phyloP scores from a whole-genome alignment of 2,113 vertebrate genomes.

The Heterotilapia buettikoferi region DNA sequence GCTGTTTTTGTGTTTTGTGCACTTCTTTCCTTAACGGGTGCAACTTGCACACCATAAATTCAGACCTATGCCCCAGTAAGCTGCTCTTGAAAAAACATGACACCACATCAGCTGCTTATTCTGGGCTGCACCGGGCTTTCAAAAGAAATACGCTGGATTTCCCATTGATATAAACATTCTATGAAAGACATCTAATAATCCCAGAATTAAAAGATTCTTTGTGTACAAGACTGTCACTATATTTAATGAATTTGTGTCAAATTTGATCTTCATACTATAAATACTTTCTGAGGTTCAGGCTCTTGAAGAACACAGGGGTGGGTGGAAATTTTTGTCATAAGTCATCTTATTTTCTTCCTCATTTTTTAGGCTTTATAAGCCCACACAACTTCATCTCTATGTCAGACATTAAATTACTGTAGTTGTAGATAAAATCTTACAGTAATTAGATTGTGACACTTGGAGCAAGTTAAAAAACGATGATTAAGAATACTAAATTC shows the following conservation, averaged over 20 bases:
- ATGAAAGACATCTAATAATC: not conserved
- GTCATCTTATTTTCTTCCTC: not conserved
- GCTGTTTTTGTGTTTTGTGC: not conserved
- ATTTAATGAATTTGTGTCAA: not conserved
- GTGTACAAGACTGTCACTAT: not conserved
- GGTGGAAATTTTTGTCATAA: not conserved
- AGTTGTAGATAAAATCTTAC: not conserved
- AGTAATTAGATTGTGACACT: not conserved
- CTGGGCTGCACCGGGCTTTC: not conserved
- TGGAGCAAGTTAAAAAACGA: not conserved
- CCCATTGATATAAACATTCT: not conserved
- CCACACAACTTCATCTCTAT: not conserved
- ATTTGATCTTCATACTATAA: accelerated
- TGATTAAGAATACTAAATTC: not conserved
- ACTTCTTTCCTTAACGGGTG: not conserved
- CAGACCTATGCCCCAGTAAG: not conserved
- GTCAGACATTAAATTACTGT: not conserved
- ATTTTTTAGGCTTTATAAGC: not conserved
- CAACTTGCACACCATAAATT: not conserved
- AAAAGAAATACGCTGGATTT: not conserved
- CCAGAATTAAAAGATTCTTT: not conserved
- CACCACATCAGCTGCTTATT: not conserved
- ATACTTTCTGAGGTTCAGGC: not conserved
- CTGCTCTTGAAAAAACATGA: not conserved
- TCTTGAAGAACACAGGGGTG: not conserved